Evolutionary conservation across 2,797 vertebrate genomes (phyloP).

Genomic region (Gobio occitaniae): DNA sequence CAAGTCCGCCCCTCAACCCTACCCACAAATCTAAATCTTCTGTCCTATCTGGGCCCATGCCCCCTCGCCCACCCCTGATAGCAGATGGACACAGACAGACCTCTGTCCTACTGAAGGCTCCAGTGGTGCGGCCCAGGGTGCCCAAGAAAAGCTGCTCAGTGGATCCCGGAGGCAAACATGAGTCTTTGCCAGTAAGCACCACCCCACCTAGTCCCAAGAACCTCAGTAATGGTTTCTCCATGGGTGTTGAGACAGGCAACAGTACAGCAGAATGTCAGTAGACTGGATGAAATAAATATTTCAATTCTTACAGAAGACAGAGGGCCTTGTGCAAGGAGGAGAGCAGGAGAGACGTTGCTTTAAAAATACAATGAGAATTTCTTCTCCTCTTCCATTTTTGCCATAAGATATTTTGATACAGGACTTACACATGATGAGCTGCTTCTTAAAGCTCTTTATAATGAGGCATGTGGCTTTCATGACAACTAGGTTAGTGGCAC

Average conservation of each 20-base stretch:
- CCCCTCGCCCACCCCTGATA: conserved; percentile 74
- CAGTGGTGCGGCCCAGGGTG: conserved; percentile 67
- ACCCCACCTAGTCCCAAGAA: conserved; percentile 71
- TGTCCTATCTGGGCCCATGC: conserved; percentile 33
- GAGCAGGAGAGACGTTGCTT: conserved; percentile 18
- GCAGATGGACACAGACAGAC: conserved; percentile 71
- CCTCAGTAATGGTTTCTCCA: conserved; percentile 76
- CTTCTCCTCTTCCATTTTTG: conserved; percentile 40
- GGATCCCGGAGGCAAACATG: conserved; percentile 57
- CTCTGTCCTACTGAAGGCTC: conserved; percentile 71
- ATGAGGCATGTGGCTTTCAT: conserved; percentile 20
- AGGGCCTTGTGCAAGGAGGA: conserved; percentile 1
- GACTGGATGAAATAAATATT: conserved; percentile 23
- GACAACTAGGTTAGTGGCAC: background rate
- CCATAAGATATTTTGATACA: conserved; percentile 51
- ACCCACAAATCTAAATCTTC: conserved; percentile 65
- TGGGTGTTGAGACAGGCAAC: conserved; percentile 67
- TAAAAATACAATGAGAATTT: conserved; percentile 39
- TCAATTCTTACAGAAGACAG: background rate
- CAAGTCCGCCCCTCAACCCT: conserved; percentile 52
- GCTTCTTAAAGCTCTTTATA: conserved; percentile 21
- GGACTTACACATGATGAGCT: conserved; percentile 2
- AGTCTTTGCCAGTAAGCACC: conserved; percentile 53
- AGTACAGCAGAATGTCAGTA: conserved; percentile 75
- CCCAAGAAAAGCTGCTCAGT: conserved; percentile 74